Evolutionary conservation across 2,113 vertebrate species (phyloP).

Genomic region (Pseudorasbora parva): DNA sequence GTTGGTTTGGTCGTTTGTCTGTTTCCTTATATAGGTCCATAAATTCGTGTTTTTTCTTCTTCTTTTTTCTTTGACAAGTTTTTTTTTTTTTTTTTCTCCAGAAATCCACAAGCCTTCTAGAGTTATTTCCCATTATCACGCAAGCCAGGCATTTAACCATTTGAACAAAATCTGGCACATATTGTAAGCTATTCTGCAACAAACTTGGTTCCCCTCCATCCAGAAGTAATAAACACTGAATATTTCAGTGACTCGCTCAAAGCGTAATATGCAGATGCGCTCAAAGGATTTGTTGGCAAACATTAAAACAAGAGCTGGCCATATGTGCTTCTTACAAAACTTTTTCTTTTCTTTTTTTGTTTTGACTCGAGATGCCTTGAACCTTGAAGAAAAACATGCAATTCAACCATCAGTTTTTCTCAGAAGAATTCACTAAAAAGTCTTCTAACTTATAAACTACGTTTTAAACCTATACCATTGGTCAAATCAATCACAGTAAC

Average conservation of each 20-base stretch:
- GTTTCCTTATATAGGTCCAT: too few species aligned
- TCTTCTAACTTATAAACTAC: neutral
- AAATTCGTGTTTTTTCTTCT: too few species aligned
- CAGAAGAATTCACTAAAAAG: neutral
- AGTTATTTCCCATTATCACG: neutral
- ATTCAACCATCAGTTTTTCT: neutral
- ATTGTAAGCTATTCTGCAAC: neutral
- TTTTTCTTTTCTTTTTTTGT: neutral
- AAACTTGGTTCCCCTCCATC: neutral
- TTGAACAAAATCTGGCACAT: neutral
- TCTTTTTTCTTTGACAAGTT: too few species aligned
- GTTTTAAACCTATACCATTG: neutral
- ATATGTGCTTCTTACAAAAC: neutral
- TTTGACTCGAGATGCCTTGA: neutral
- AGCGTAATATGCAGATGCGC: neutral
- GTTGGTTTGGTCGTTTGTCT: too few species aligned
- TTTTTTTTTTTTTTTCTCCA: too few species aligned
- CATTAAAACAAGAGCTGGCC: neutral
- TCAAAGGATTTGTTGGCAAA: conserved; percentile 15
- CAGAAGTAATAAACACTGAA: conserved; percentile 5
- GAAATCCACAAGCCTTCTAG: neutral
- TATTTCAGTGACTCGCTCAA: neutral
- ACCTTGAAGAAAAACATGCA: neutral
- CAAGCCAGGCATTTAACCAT: conserved; percentile 3
- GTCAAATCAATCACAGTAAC: neutral